Evolutionary conservation across 1,140 invertebrate species (phyloP).

Genomic region (Sminthurinus signatus): DNA sequence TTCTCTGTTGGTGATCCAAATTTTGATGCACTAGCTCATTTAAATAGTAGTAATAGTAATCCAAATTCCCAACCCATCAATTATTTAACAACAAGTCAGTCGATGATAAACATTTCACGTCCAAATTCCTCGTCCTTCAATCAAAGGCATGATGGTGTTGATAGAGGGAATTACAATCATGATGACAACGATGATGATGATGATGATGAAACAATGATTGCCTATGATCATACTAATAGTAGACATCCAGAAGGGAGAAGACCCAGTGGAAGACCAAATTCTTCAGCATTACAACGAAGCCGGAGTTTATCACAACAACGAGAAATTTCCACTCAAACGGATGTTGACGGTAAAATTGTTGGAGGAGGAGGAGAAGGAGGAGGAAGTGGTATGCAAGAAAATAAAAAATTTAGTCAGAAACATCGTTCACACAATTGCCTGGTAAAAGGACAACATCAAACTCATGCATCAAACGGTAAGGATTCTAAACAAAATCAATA

Average conservation of each 20-base stretch:
- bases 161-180: neutral
- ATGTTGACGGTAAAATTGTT: too few species aligned
- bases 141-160: too few species aligned
- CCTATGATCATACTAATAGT: neutral
- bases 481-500: too few species aligned
- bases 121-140: too few species aligned
- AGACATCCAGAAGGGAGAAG: neutral
- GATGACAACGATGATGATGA: neutral
- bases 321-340: constrained; percentile 63
- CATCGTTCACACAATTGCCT: constrained; percentile 26
- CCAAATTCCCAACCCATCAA: too few species aligned
- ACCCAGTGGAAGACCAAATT: neutral
- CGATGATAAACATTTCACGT: constrained; percentile 7
- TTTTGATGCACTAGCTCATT: too few species aligned
- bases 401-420: constrained; percentile 16
- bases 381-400: constrained; percentile 11
- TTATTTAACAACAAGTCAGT: constrained; percentile 4
- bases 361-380: too few species aligned
- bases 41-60: too few species aligned
- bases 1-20: neutral
- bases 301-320: constrained; percentile 12
- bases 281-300: constrained; percentile 19
- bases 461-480: too few species aligned
- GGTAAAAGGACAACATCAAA: constrained; percentile 10
- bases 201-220: too few species aligned